Evolutionary conservation across 2,113 vertebrate species (phyloP), one percentile per base, ranked within the genome.

Genomic region (Chamaetylas fuelleborni): DNA sequence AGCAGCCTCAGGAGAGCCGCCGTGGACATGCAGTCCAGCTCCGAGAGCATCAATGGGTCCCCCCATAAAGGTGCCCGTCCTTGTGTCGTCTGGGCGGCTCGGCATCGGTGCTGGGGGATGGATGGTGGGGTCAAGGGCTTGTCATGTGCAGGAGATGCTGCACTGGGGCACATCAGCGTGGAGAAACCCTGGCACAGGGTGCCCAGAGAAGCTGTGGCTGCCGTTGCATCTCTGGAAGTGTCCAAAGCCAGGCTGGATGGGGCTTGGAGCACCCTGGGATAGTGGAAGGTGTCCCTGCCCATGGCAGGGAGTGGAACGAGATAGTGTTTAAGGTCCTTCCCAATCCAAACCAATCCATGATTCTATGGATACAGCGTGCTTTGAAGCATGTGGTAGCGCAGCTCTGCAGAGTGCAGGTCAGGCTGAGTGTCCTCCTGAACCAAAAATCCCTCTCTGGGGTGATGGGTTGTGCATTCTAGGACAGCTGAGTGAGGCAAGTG

Each of bases 41-140:
- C 97, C 0, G 99, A 99, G 96, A 99, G 98, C 96, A 95, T 99
- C 95, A 98, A 98, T 16, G 98, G 98, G 88, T 98, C 98, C 14
- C 97, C 97, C 14, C 88, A 94, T 38, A 98, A 98, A 97, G 99
- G 99, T 99, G 96, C 95, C 45, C 4, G 15, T 64, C n/a, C 38
- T 26, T 17, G 20, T 47, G 15, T 47, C 12, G 0, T 19, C 17
- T 4, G 3, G 66, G 73, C 3, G 8, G 48, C 38, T 78, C 12
- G 3, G 34, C 8, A 1, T 12, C 1, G 4, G 34, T 36, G 57
- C 14, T 28, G 3, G n/a, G 40, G 58, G 34, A 2, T 24, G 85
- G 73, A 2, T 14, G 24, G 15, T 8, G 31, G 51, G 22, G 9
- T 28, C 5, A 17, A 9, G 28, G 6, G 26, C 25, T 22, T n/a